Evolutionary conservation across 2,888 invertebrate species (phyloP), one percentile per base, ranked within the genome.

Genomic region (Torymus tubicola): DNA sequence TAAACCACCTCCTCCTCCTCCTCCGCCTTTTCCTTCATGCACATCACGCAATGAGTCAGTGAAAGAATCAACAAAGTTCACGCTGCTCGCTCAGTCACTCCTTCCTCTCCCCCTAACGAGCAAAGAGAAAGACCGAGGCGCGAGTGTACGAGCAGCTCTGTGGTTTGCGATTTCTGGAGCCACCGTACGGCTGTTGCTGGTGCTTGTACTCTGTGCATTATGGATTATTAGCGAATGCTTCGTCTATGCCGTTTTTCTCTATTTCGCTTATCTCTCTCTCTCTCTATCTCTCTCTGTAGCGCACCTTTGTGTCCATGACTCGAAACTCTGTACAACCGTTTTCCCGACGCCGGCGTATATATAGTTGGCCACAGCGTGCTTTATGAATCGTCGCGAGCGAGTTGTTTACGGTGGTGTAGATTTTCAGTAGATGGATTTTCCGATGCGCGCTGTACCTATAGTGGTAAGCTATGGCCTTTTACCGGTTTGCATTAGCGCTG

Each of bases 161-260:
- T 8, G 31, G 31, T 31, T 31, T 42, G 61, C 60, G 52, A 70
- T 58, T 74, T 74, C 50, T 67, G 50, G 60, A 75, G 68, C 53
- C 12, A 18, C 50, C 2, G 69, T 42, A n/a, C n/a, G n/a, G n/a
- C n/a, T n/a, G n/a, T n/a, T n/a, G n/a, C n/a, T n/a, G n/a, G n/a
- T 31, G 31, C 31, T 31, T 8, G 31, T 16, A n/a, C 63, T 60
- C 14, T 21, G 67, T 18, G 64, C 53, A 74, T 78, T 73, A 68
- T 53, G 69, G 79, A 80, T 80, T 80, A 79, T 73, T 79, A 74
- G 64, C 74, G 57, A 24, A 58, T 14, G 24, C 71, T 71, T 57
- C 71, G 18, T 58, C 78, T 50, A 42, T 3, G 31, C 24, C 53
- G 42, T 71, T 68, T 53, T 73, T 55, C 61, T n/a, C 50, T 53